Percentiles rank a stretch among this genome's conserved stretches.
Conservation (phyloP, 1,140 invertebrate species). For the Bilobella aurantiaca region DNA sequence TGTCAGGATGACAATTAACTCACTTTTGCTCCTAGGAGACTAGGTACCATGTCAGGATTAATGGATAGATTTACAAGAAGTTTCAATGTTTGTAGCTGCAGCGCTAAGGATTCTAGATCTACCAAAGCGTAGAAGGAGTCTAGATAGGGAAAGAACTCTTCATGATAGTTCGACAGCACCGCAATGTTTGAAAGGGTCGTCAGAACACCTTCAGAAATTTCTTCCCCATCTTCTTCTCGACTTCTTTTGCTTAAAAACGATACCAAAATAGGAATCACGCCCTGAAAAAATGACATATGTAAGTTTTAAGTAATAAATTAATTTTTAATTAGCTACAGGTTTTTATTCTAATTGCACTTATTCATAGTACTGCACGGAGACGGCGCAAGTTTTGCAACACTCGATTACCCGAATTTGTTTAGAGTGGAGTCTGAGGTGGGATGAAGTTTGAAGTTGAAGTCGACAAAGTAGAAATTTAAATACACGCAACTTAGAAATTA, state of each 20-base stretch:
- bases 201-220: constrained; percentile 38
- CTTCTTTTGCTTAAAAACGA: constrained; percentile 36
- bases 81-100: constrained; percentile 49
- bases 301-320: background rate
- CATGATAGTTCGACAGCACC: constrained; percentile 42
- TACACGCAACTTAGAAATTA: no score
- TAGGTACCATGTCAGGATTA: constrained; percentile 52
- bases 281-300: constrained; percentile 37
- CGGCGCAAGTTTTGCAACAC: no score
- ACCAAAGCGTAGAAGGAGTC: constrained; percentile 42
- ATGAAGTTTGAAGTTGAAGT: no score
- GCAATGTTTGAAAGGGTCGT: constrained; percentile 46
- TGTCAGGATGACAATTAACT: no score
- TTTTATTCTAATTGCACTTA: no score
- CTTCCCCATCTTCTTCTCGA: constrained; percentile 33
- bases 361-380: no score
- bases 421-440: no score
- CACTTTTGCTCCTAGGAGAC: constrained; percentile 54
- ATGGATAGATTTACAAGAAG: constrained; percentile 56
- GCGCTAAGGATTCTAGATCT: constrained; percentile 38
- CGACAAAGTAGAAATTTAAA: no score
- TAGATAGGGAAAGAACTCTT: constrained; percentile 41
- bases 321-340: background rate
- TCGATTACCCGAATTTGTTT: no score
- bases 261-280: constrained; percentile 41